Base-by-base conservation (phyloP, 1,140 invertebrate species). In the Euschistus heros region DNA sequence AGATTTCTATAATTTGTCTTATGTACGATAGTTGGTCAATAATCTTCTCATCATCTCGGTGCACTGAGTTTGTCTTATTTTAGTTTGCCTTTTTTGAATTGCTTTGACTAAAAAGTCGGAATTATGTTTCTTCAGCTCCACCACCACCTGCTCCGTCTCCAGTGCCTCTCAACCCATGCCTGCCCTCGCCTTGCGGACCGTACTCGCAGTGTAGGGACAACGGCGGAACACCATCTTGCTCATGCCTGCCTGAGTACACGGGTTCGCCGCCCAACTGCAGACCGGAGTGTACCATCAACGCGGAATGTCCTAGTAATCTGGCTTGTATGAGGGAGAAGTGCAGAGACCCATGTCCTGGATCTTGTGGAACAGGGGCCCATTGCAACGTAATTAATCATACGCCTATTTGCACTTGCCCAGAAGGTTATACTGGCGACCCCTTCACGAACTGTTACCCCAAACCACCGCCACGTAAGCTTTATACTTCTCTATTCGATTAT, bases 371-470 rank as follows among this genome's bases (percentile, higher is more conserved):
- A 26, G 84, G 86, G 71, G 84, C 88, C 2, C 81, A 88, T 67
- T 92, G 89, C 72, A 78, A 80, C 60, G 83, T 89, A 3, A 82
- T 83, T 61, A 86, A 87, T 71, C 86, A 89, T 71, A 82, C 84
- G 27, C 84, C 86, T 14, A 84, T 83, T 69, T 90, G 87, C 68
- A 82, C 79, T 63, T 90, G 88, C 72, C 79, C 82, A 26, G 68
- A 77, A 42, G 82, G 82, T 62, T 85, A 80, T 72, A 80, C 80
- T 44, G 87, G 88, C 64, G 86, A 89, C 78, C 82, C 88, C 37
- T 86, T 87, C 69, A 77, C 82, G 30, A 74, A 79, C 55, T 90
- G 87, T 72, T 72, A 69, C 67, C 76, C 67, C 8, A 69, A 66
- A 37, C 67, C 67, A 61, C 67, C 66, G 54, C 22, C 55, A 65